Base-by-base conservation (phyloP, 2,797 vertebrate genomes). In the Hylomyscus alleni region DNA sequence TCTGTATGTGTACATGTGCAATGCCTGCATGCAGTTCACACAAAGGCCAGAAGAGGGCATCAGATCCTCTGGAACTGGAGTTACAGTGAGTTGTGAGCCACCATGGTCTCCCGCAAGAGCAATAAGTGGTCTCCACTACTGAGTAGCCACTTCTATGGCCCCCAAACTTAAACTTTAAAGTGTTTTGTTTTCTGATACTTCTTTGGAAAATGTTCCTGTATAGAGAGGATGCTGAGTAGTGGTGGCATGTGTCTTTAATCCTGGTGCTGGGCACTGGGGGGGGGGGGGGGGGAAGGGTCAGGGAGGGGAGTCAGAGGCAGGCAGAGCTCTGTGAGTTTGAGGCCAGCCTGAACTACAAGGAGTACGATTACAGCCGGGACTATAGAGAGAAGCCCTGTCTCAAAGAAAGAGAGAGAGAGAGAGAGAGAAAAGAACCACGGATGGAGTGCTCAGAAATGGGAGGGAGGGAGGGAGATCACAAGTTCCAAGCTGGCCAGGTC, bases 131-230 rank as follows among this genome's bases (percentile, higher is more conserved):
- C 81, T 60, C n/a, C 29, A 60, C 56, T 40, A 22, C 37, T 9
- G 54, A 82, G 80, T 22, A 82, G 54, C n/a, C 24, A 14, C 54
- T n/a, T 82, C n/a, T 29, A 56, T 9, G 12, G 34, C 34, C 54
- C 6, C 6, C n/a, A 24, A 58, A 93, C 77, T 54, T 44, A 29
- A 56, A 50, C 73, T 78, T 84, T 78, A 77, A 81, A 92, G 82
- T 34, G 3, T 78, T 76, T 76, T 91, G 2, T 14, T 6, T 5
- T 29, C 76, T 15, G 1, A 62, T 37, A 29, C 6, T 10, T 37
- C 4, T 94, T 88, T 69, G 44, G 58, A 84, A 96, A 95, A 77
- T 60, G 34, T 89, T n/a, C 78, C 37, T 34, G 34, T 69, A 1
- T 44, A 90, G 44, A 85, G 56, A 85, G n/a, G 84, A 93, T 34